Conservation (phyloP, 2,797 vertebrate genomes). For the Scarus forsteni region DNA sequence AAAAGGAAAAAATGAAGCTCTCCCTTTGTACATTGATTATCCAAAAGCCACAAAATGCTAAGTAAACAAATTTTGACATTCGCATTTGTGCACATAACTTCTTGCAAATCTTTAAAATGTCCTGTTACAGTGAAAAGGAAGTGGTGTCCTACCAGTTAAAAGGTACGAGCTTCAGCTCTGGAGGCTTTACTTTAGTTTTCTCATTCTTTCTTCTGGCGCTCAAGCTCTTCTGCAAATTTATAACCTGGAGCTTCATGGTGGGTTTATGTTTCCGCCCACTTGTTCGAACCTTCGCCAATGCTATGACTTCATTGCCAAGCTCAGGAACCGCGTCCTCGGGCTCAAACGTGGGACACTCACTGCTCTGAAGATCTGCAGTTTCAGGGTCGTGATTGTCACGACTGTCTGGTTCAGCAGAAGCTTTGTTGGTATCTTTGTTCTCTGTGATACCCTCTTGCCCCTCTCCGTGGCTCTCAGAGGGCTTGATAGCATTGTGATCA, state of each 20-base stretch:
- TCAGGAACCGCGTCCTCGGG: neutral
- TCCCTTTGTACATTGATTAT: neutral
- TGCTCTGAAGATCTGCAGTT: neutral
- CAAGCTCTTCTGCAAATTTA: slow-evolving; percentile 64
- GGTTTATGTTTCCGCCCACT: slow-evolving; percentile 72
- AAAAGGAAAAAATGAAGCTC: neutral
- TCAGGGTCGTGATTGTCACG: neutral
- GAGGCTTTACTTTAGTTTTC: slow-evolving; percentile 6
- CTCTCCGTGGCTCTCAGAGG: neutral
- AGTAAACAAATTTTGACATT: too few species aligned
- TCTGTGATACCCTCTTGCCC: neutral
- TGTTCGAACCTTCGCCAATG: slow-evolving; percentile 53
- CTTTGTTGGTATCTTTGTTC: neutral
- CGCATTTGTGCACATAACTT: too few species aligned
- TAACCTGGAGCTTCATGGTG: slow-evolving; percentile 74
- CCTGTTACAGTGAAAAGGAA: too few species aligned
- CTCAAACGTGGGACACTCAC: neutral
- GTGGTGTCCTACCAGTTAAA: slow-evolving; percentile 50
- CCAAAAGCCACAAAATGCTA: neutral
- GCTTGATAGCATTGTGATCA: neutral
- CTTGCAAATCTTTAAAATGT: too few species aligned
- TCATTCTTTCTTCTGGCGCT: slow-evolving; percentile 45
- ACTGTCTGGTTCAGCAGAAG: neutral
- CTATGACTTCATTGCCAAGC: neutral
- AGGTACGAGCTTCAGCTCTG: slow-evolving; percentile 32